phyloP scores from a whole-genome alignment of 1,140 invertebrate genomes.

The Drosophila quadrilineata region DNA sequence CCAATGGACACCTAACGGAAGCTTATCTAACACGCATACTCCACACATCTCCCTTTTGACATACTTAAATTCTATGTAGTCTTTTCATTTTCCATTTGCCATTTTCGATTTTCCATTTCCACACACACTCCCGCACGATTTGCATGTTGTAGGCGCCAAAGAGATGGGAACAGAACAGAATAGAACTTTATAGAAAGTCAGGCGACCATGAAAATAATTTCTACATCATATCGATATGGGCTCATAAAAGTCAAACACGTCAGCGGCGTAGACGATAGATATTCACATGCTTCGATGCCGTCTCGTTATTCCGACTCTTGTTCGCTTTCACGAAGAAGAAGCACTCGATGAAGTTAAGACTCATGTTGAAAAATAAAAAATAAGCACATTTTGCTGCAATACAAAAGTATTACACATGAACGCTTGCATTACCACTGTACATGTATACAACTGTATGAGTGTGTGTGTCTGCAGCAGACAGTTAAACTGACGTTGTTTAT shows the following conservation, averaged over 20 bases:
- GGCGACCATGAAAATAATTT: conserved; percentile 74
- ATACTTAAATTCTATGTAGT: conserved; percentile 28
- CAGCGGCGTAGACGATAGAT: conserved; percentile 39
- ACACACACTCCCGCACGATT: too few species aligned
- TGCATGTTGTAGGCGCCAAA: conserved; percentile 47
- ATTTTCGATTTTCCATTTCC: conserved; percentile 20
- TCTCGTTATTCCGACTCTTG: conserved; percentile 9
- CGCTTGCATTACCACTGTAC: conserved; percentile 6
- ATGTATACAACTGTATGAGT: neutral
- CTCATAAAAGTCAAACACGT: conserved; percentile 72
- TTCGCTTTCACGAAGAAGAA: too few species aligned
- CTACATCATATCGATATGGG: conserved; percentile 39
- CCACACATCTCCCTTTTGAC: too few species aligned
- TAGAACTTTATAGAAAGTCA: conserved; percentile 44
- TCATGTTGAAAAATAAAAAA: too few species aligned
- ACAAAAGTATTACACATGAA: conserved; percentile 70
- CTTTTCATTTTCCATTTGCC: conserved; percentile 1
- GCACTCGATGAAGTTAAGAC: too few species aligned
- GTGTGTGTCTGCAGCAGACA: conserved; percentile 40
- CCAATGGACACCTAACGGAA: conserved; percentile 53
- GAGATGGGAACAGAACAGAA: too few species aligned
- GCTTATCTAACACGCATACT: conserved; percentile 57
- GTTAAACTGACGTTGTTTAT: conserved; percentile 23
- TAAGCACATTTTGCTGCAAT: conserved; percentile 50
- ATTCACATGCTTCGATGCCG: too few species aligned